Percentiles rank a stretch among this genome's conserved stretches.
Conservation (phyloP, 2,888 invertebrate species). For the Trichogramma dendrolimi region DNA sequence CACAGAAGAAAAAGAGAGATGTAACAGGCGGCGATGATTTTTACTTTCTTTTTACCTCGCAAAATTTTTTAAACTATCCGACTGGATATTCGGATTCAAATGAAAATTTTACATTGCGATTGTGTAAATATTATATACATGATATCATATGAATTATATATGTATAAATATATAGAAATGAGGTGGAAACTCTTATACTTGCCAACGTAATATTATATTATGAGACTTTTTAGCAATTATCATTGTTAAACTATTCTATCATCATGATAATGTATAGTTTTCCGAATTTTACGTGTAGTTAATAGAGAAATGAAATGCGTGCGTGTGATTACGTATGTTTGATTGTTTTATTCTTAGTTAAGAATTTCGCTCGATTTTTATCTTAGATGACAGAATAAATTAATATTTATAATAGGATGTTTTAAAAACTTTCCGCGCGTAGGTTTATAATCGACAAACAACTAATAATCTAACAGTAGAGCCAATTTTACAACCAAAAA, state of each 20-base stretch:
- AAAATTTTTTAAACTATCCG: slow-evolving; percentile 41
- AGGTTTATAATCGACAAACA: no score
- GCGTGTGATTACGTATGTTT: no score
- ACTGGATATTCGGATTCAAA: slow-evolving; percentile 36
- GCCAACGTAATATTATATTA: slow-evolving; percentile 15
- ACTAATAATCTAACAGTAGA: no score
- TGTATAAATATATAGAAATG: no score
- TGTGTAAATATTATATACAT: slow-evolving; percentile 15
- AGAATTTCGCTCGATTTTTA: neutral
- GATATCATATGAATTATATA: no score
- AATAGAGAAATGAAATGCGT: no score
- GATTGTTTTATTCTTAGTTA: neutral
- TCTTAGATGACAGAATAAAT: neutral
- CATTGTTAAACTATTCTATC: slow-evolving; percentile 11
- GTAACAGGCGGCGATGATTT: slow-evolving; percentile 27
- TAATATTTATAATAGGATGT: neutral
- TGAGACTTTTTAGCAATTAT: slow-evolving; percentile 25
- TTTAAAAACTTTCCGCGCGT: neutral
- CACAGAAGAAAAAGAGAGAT: slow-evolving; percentile 15
- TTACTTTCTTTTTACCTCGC: slow-evolving; percentile 29
- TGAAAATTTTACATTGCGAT: slow-evolving; percentile 24
- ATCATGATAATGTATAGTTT: no score
- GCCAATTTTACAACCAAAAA: no score
- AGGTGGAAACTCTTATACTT: slow-evolving; percentile 10
- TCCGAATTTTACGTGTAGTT: no score